phyloP scores from a whole-genome alignment of 2,113 vertebrate genomes.

The Xiphophorus couchianus region DNA sequence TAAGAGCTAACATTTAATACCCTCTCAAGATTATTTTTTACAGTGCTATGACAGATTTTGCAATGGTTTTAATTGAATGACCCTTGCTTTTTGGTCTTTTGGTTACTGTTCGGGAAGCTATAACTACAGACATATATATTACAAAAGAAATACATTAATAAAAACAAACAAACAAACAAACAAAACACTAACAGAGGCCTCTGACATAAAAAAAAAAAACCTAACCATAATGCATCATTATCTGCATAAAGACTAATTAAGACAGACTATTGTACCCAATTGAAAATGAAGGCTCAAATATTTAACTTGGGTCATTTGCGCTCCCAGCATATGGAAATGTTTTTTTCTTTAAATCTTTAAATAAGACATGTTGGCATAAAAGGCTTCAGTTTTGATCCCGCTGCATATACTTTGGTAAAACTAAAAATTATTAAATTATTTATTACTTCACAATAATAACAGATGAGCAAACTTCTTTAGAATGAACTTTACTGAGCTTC shows the following conservation, averaged over 20 bases:
- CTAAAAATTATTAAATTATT: background rate
- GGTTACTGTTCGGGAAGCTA: background rate
- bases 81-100: background rate
- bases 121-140: background rate
- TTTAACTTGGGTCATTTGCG: background rate
- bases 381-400: background rate
- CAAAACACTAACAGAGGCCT: background rate
- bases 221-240: background rate
- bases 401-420: background rate
- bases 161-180: background rate
- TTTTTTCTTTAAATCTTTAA: background rate
- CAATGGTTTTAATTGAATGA: background rate
- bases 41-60: background rate
- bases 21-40: background rate
- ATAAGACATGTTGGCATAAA: no score
- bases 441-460: background rate
- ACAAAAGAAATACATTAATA: background rate
- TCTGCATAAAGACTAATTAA: background rate
- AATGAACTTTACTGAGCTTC: constrained; percentile 57
- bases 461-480: constrained; percentile 5
- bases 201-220: background rate
- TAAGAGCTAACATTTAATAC: background rate
- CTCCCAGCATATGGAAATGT: background rate
- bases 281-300: background rate
- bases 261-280: background rate